Evolutionary conservation across 2,113 vertebrate species (phyloP).

Genomic region (Cinclus cinclus): DNA sequence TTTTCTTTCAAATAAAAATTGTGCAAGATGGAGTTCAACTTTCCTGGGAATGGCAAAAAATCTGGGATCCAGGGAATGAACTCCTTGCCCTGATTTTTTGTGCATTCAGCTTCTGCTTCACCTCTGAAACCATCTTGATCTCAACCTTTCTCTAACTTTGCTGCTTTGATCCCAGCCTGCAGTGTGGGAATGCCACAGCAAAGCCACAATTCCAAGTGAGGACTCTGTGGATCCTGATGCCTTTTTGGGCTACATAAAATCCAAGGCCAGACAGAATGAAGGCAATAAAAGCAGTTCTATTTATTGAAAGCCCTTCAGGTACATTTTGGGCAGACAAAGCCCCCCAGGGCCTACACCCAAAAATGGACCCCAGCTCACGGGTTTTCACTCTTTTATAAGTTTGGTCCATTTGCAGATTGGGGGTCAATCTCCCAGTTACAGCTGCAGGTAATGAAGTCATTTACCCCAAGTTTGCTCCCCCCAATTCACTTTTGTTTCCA

Average conservation of each 20-base stretch:
- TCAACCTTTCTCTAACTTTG: background rate
- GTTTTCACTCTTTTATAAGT: background rate
- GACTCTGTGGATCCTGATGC: background rate
- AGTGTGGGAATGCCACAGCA: background rate
- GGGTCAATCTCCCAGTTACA: background rate
- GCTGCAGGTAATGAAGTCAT: background rate
- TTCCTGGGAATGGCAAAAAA: background rate
- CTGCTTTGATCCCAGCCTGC: background rate
- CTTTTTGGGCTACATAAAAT: background rate
- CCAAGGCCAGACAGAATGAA: background rate
- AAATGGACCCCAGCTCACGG: accelerated
- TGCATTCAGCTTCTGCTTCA: background rate
- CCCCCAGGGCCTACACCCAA: background rate
- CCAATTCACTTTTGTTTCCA: background rate
- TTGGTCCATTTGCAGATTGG: background rate
- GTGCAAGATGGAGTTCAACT: background rate
- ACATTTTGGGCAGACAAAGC: background rate
- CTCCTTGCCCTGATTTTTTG: background rate
- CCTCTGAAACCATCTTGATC: background rate
- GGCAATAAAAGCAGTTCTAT: background rate
- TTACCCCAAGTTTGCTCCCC: background rate
- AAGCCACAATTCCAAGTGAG: background rate
- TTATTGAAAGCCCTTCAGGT: background rate
- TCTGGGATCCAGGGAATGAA: background rate
- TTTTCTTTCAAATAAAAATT: background rate